Base-by-base conservation (phyloP, 1,140 invertebrate species). In the Aricia agestis region DNA sequence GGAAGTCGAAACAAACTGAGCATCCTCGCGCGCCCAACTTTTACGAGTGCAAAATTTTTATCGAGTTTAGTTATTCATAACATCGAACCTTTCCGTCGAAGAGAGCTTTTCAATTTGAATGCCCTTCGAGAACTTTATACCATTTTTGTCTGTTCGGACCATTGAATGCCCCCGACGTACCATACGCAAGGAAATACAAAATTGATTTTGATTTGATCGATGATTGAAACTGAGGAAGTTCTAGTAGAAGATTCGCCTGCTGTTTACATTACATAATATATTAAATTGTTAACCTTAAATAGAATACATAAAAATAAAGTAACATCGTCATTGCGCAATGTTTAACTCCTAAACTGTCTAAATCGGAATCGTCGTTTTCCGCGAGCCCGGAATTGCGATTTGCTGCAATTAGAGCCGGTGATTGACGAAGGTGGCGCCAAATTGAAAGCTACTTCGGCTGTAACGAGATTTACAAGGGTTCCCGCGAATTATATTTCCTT, bases 1-100 rank as follows among this genome's bases (percentile, higher is more conserved):
- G n/a, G 59, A 19, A 63, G 59, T 19, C 59, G 59, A 25, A 70
- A 69, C 13, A 67, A 18, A 68, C 45, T 42, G 41, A 32, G 15
- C 42, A 36, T 69, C 42, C 31, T 9, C 45, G 1, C 59, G 1
- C 59, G 25, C 57, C 41, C 63, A 78, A 57, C 75, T 79, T 79
- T 82, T 77, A 82, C 74, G 77, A 82, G 80, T 79, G 82, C 72
- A 78, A 77, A 78, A 73, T 83, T 78, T 82, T 80, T 78, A 83
- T 82, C 76, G 72, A 80, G 71, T 81, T 81, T 73, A 75, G 76
- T 76, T 84, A 83, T 85, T 85, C 83, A 85, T 85, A 78, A 73
- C 76, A 71, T 65, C 70, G 57, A 72, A 70, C 75, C 76, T 73
- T 70, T 65, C 61, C 68, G 57, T 65, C 63, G 74, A 66, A 73